Base-by-base conservation (phyloP, 2,797 vertebrate genomes). In the Scleropages formosus region DNA sequence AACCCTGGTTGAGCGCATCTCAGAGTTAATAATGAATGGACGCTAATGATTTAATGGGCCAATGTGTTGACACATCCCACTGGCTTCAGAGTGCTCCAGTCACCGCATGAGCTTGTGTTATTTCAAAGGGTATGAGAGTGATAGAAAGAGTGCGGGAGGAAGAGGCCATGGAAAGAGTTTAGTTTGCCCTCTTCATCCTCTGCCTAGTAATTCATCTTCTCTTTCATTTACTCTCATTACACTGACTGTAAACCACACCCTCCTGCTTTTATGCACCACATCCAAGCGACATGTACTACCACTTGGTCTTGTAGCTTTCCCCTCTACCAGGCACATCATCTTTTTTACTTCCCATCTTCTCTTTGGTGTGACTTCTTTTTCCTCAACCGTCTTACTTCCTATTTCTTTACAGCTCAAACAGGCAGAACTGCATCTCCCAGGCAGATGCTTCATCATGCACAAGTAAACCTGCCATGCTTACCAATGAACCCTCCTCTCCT, bases 21-120 rank as follows among this genome's bases (percentile, higher is more conserved):
- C 81, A 76, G 73, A 83, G 81, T 90, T 89, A 87, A 89, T 89
- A 85, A 92, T 89, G 83, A 88, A 92, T 78, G 74, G 84, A 77
- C 75, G 81, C 83, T 88, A 89, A 91, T 90, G 86, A 88, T 88
- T 90, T 87, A 90, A 90, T 85, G 77, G 83, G 76, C 76, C 78
- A 77, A 73, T 80, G 84, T 89, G 88, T 85, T 86, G 86, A 88
- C 88, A 87, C 77, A 78, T 86, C 85, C 85, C 86, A 77, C 78
- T 79, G 75, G 78, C 78, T 79, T 72, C 75, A 46, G 44, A 59
- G 73, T 65, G 72, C 72, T 75, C 53, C 84, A 86, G 85, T 77
- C 69, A 74, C 77, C 76, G 69, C 82, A 78, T 79, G 75, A 81
- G 81, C 76, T 80, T 24, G 16, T 8, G 56, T 60, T 47, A 4